phyloP scores from a whole-genome alignment of 2,797 vertebrate genomes.

The Lepus oiostolus region DNA sequence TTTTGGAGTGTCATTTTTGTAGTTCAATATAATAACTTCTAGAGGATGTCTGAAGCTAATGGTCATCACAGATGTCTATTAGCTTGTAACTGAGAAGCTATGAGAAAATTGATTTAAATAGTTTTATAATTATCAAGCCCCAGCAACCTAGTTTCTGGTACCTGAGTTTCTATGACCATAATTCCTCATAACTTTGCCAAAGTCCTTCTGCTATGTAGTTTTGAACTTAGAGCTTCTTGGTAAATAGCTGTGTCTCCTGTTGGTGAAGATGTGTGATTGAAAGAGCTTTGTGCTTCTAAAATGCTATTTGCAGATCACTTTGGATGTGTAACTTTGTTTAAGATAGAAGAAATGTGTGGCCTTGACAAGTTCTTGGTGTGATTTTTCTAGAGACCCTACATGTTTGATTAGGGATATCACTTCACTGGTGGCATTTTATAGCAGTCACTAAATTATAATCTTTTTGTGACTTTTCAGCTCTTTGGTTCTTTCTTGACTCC shows the following conservation, averaged over 20 bases:
- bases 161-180: background rate
- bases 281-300: background rate
- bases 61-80: background rate
- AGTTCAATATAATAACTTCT: background rate
- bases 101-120: background rate
- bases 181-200: background rate
- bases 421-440: background rate
- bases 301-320: background rate
- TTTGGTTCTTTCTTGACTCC: background rate
- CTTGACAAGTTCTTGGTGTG: background rate
- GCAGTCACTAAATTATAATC: background rate
- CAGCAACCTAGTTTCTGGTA: constrained; percentile 22
- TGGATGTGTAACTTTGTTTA: background rate
- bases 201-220: background rate
- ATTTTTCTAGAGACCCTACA: background rate
- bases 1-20: background rate
- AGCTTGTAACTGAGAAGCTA: background rate
- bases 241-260: background rate
- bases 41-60: background rate
- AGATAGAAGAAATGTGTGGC: background rate
- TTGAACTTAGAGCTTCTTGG: constrained; percentile 7
- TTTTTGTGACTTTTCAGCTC: background rate
- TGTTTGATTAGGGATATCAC: background rate
- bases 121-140: background rate
- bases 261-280: background rate